Base-by-base conservation (phyloP, 1,140 invertebrate genomes). In the Centruroides vittatus region DNA sequence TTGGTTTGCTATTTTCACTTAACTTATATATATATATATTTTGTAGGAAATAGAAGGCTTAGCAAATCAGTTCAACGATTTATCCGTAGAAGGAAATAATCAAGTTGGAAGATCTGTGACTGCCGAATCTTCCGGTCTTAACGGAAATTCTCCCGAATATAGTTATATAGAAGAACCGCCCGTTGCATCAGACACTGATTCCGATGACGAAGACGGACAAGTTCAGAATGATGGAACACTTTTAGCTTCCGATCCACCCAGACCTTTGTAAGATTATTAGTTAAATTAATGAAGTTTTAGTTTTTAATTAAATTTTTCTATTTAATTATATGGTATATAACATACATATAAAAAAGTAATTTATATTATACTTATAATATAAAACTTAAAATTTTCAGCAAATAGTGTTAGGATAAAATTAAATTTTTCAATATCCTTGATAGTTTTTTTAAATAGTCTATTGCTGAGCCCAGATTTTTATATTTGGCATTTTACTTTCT, bases 181-280 rank as follows among this genome's bases (percentile, higher is more conserved):
- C 34, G 59, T 70, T 35, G 71, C 73, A 58, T 73, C 73, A n/a
- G 61, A 69, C 35, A 72, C 73, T 10, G 77, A 78, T 61, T 77
- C 78, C 57, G 70, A 71, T 59, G 79, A 77, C 52, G 79, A 80
- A 61, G 79, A 76, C 55, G 73, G 73, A 11, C 68, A 70, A 52
- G 74, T 78, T 47, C 79, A 87, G 63, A 92, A 92, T 70, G 92
- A 97, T 76, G 94, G 93, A 58, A 97, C 93, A 2, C 76, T 97
- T 41, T 79, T 96, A 8, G 93, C 93, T 41, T 95, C 91, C 69
- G 93, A 98, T 78, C 92, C 93, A 35, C 91, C 93, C 5, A 90
- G 95, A 74, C 93, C 94, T 67, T 81, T 97, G 90, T 94, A 81
- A 88, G 90, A 74, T 55, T 2, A 41, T 41, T 5, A 41, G 3